These are phyloP conservation scores for Pararge aegeria DNA, from an alignment of 1,140 invertebrate genomes.

Conservation along the genomic window DNA sequence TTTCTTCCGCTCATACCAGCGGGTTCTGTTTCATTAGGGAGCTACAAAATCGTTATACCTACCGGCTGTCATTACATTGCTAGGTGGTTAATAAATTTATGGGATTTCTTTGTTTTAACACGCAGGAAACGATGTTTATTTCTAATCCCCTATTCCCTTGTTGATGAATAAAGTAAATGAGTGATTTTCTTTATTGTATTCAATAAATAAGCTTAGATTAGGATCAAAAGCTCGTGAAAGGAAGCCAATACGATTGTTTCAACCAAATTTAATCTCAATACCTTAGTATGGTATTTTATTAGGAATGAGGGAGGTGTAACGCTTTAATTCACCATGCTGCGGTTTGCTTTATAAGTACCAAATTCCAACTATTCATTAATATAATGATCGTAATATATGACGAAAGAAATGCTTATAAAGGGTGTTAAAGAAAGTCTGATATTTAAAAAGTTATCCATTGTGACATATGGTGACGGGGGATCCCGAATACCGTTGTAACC, in stretches of 20 bases:
- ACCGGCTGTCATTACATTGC: conserved; percentile 38
- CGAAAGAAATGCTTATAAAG: no score
- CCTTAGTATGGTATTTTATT: no score
- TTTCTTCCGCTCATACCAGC: conserved; percentile 51
- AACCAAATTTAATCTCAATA: no score
- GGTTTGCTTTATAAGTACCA: no score
- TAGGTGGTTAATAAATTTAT: conserved; percentile 24
- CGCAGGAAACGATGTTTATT: neutral
- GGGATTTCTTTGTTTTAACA: conserved; percentile 4
- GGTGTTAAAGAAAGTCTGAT: no score
- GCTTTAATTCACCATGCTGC: no score
- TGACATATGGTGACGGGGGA: no score
- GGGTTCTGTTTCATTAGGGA: conserved; percentile 61
- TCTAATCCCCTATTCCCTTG: neutral
- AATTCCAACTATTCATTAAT: no score
- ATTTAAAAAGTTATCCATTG: no score
- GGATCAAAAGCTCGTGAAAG: neutral
- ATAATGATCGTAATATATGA: no score
- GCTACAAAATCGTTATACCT: conserved; percentile 54
- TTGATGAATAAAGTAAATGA: neutral
- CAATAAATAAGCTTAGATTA: neutral
- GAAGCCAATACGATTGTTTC: neutral
- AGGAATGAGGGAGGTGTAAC: no score
- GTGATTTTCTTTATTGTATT: neutral
- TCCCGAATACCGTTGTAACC: no score